Evolutionary conservation across 2,888 invertebrate genomes (phyloP).

Genomic region (Hypolimnas misippus): DNA sequence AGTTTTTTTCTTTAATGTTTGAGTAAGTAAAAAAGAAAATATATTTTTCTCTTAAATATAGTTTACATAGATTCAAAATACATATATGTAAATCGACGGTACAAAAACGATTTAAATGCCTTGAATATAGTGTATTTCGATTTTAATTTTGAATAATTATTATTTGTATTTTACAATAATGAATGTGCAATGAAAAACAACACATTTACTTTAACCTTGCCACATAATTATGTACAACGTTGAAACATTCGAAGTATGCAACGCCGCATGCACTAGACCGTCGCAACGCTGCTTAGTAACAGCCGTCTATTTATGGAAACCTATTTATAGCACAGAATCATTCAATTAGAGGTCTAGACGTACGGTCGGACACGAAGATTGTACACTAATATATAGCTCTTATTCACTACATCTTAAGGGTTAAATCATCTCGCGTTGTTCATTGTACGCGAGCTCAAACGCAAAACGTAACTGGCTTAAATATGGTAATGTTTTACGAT

Average conservation of each 20-base stretch:
- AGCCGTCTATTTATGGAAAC: constrained; percentile 56
- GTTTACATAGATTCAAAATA: too few species aligned
- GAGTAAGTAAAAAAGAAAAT: too few species aligned
- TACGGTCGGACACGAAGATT: constrained; percentile 34
- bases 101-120: too few species aligned
- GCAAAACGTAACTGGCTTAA: constrained; percentile 23
- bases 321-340: constrained; percentile 66
- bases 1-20: too few species aligned
- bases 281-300: constrained; percentile 55
- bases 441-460: constrained; percentile 16
- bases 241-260: constrained; percentile 28
- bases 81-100: too few species aligned
- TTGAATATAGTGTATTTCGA: too few species aligned
- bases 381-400: constrained; percentile 16
- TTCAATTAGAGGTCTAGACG: constrained; percentile 67
- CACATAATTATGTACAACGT: constrained; percentile 15
- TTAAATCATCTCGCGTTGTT: background rate
- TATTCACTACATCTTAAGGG: constrained; percentile 26
- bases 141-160: too few species aligned
- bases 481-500: constrained; percentile 33
- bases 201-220: constrained; percentile 19
- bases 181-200: too few species aligned
- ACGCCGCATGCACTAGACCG: constrained; percentile 20
- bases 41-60: too few species aligned
- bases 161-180: too few species aligned